Conservation (phyloP, 2,888 invertebrate species). For the Thera obeliscata region DNA sequence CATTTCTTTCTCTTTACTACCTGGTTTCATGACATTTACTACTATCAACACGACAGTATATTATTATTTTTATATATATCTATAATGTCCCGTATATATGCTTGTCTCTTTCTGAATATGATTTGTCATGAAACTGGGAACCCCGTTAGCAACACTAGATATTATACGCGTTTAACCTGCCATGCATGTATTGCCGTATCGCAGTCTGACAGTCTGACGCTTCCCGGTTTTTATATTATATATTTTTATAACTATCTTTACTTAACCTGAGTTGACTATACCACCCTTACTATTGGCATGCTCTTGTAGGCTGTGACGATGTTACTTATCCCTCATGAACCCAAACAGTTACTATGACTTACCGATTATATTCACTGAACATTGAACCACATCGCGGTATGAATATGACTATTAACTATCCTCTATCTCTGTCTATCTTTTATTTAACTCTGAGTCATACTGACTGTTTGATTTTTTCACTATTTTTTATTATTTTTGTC, state of each 20-base stretch:
- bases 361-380: conserved; percentile 64
- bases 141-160: conserved; percentile 51
- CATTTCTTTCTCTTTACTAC: conserved; percentile 57
- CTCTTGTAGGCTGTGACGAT: conserved; percentile 80
- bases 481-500: conserved; percentile 56
- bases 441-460: conserved; percentile 80
- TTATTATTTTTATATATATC: conserved; percentile 45
- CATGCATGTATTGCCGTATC: conserved; percentile 72
- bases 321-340: conserved; percentile 79
- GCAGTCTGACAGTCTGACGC: conserved; percentile 71
- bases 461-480: conserved; percentile 81
- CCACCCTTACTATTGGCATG: conserved; percentile 76
- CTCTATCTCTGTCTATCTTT: conserved; percentile 77
- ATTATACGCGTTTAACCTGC: conserved; percentile 54
- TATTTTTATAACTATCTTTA: conserved; percentile 46
- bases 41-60: conserved; percentile 43
- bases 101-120: conserved; percentile 43
- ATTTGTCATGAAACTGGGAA: conserved; percentile 72
- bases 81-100: conserved; percentile 39
- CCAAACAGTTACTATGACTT: conserved; percentile 83
- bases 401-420: conserved; percentile 69
- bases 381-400: conserved; percentile 75
- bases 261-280: conserved; percentile 68
- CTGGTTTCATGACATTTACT: conserved; percentile 75
- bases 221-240: conserved; percentile 60